These are phyloP conservation scores for Clarias gariepinus DNA, from an alignment of 2,113 vertebrate species.

Conservation along the genomic window DNA sequence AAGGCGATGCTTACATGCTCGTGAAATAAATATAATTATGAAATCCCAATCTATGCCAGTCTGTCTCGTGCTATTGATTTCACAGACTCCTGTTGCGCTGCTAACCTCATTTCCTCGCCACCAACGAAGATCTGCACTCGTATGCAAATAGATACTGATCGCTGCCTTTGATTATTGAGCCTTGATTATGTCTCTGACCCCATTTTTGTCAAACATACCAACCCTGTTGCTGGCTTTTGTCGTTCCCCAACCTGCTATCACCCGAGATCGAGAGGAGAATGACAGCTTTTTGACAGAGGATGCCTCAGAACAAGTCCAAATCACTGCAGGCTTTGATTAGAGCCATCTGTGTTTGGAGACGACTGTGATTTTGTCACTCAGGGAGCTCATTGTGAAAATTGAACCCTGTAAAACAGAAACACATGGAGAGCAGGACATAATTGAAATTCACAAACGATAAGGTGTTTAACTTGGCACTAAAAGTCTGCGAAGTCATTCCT, in stretches of 20 bases:
- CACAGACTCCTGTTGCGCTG: not conserved
- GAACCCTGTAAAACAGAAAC: not conserved
- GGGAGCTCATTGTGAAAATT: not conserved
- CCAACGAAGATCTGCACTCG: conserved; percentile 7
- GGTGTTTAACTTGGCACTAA: not conserved
- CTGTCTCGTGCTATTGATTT: not conserved
- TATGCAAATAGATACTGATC: conserved; percentile 20
- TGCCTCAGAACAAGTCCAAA: not conserved
- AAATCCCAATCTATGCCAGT: not conserved
- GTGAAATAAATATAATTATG: not conserved
- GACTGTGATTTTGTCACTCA: not conserved
- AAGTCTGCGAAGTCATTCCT: not conserved
- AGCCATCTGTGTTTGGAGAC: not conserved
- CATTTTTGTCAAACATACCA: conserved; percentile 7
- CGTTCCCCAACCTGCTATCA: not conserved
- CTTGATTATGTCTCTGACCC: conserved; percentile 1
- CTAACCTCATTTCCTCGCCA: conserved; percentile 13
- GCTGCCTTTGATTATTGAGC: conserved; percentile 14
- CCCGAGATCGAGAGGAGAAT: not conserved
- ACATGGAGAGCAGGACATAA: not conserved
- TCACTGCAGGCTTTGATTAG: conserved; percentile 2
- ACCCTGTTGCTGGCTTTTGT: not conserved
- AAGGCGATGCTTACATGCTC: not conserved
- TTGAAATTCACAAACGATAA: not conserved
- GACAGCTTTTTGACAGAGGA: not conserved